Conservation (phyloP, 2,888 invertebrate species). For the Platycheirus albimanus region DNA sequence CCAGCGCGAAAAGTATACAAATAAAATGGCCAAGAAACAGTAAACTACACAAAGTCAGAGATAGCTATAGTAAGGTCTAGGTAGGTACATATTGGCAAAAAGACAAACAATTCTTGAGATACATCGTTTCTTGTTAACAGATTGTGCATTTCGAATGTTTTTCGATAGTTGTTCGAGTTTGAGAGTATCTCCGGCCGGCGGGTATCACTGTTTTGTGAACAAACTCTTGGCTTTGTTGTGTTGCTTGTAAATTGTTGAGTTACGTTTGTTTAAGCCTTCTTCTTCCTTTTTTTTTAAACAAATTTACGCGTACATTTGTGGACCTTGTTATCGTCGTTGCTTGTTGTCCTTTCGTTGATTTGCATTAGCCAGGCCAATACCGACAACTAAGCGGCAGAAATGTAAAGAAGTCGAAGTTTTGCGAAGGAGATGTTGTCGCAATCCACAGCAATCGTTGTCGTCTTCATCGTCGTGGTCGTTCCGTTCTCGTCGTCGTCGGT, state of each 20-base stretch:
- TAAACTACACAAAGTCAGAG: constrained; percentile 57
- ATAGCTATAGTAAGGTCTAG: no score
- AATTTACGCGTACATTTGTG: constrained; percentile 59
- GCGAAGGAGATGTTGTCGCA: constrained; percentile 57
- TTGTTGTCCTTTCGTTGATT: constrained; percentile 31
- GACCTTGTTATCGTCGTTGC: constrained; percentile 40
- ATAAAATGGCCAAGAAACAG: constrained; percentile 55
- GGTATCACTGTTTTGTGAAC: constrained; percentile 41
- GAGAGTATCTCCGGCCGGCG: constrained; percentile 2
- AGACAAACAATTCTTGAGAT: constrained; percentile 29
- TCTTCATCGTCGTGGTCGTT: not conserved
- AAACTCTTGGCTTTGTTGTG: constrained; percentile 26
- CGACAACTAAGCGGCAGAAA: constrained; percentile 44
- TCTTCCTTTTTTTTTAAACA: constrained; percentile 31
- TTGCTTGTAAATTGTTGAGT: constrained; percentile 26
- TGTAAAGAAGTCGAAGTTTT: constrained; percentile 41
- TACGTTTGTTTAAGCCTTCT: constrained; percentile 12
- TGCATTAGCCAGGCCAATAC: constrained; percentile 45
- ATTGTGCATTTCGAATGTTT: constrained; percentile 53
- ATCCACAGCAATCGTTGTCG: constrained; percentile 32
- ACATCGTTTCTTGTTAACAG: constrained; percentile 61
- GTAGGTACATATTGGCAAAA: constrained; percentile 31
- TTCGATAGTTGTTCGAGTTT: constrained; percentile 1
- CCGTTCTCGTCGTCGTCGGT: not conserved
- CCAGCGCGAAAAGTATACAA: constrained; percentile 39